Conservation (phyloP, 1,140 invertebrate genomes). For the Delia radicum region DNA sequence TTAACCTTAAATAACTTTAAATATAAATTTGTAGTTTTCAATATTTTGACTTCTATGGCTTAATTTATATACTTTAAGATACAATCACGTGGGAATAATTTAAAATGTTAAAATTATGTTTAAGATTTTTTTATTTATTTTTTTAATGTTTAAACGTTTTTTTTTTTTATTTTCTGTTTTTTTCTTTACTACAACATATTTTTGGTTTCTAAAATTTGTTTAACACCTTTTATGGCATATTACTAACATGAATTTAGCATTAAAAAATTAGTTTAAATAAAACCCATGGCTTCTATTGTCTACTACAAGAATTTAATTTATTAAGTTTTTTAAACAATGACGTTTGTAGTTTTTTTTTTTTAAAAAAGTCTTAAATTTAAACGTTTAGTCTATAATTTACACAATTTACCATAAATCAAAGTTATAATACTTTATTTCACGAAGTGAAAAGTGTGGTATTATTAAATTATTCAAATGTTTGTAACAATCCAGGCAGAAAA, state of each 20-base stretch:
- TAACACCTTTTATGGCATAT: not conserved
- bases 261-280: not conserved
- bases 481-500: no score
- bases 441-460: no score
- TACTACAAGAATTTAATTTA: not conserved
- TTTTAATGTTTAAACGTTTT: no score
- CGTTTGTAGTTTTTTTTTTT: not conserved
- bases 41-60: not conserved
- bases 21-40: not conserved
- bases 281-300: no score
- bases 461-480: no score
- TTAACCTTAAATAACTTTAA: no score
- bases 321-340: not conserved
- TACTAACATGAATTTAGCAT: not conserved
- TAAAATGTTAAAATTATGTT: no score
- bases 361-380: not conserved
- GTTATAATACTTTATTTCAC: not conserved
- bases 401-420: not conserved
- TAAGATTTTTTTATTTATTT: no score
- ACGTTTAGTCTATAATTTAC: not conserved
- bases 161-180: no score
- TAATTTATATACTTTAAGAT: not conserved
- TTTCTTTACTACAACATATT: not conserved
- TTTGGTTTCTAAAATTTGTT: not conserved
- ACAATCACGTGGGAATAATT: not conserved